These are phyloP conservation scores for Plusia festucae DNA, from an alignment of 2,888 invertebrate genomes.

Conservation along the genomic window DNA sequence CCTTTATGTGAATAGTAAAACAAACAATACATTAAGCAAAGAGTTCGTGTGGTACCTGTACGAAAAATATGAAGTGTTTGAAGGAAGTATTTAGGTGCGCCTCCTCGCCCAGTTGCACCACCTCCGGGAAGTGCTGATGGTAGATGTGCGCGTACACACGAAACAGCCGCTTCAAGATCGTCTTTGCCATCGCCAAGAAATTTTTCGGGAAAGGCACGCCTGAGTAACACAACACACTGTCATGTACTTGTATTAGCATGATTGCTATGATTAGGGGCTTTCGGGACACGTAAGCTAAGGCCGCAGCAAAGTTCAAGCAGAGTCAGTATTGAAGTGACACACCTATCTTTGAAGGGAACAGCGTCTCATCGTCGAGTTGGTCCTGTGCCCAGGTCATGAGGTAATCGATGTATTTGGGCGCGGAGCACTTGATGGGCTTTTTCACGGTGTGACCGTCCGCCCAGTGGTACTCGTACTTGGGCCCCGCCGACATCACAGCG, in stretches of 20 bases:
- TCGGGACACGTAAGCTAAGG: neutral
- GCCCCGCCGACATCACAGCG: slow-evolving; percentile 99
- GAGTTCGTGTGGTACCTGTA: slow-evolving; percentile 91
- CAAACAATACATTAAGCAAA: neutral
- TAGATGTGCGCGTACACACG: slow-evolving; percentile 99
- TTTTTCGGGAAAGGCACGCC: slow-evolving; percentile 99
- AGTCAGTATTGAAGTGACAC: neutral
- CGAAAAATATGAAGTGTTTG: slow-evolving; percentile 99
- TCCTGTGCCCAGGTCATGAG: slow-evolving; percentile 99
- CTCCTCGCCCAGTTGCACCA: slow-evolving; percentile 99
- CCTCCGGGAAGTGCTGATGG: slow-evolving; percentile 99
- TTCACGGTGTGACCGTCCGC: slow-evolving; percentile 99
- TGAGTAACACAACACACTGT: slow-evolving; percentile 50
- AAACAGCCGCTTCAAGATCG: slow-evolving; percentile 98
- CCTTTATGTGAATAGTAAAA: neutral
- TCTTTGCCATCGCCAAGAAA: slow-evolving; percentile 98
- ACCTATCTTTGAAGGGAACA: slow-evolving; percentile 99
- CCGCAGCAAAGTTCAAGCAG: no score
- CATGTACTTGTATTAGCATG: neutral
- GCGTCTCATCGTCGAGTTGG: slow-evolving; percentile 99
- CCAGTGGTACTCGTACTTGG: slow-evolving; percentile 99
- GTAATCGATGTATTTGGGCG: slow-evolving; percentile 99
- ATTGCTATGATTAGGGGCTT: neutral
- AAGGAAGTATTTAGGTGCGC: slow-evolving; percentile 99
- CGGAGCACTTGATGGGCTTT: slow-evolving; percentile 99